These are phyloP conservation scores for Clinocottus analis DNA, from an alignment of 2,113 vertebrate genomes.

Conservation along the genomic window DNA sequence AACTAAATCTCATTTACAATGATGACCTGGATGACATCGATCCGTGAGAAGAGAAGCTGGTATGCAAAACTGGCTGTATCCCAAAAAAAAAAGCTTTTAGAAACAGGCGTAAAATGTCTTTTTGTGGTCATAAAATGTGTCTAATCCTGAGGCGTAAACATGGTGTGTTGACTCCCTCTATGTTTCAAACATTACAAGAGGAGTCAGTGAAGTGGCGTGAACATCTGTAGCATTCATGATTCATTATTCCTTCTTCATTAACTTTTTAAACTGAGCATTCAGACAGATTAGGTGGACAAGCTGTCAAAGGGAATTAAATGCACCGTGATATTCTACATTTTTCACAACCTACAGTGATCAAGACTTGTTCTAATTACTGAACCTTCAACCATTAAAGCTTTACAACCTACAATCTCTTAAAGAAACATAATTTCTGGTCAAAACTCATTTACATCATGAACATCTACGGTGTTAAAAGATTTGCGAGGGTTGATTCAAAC, in stretches of 20 bases:
- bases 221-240: neutral
- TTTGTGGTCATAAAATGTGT: neutral
- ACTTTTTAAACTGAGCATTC: neutral
- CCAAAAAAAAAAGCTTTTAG: too few species aligned
- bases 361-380: neutral
- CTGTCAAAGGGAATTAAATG: neutral
- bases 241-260: neutral
- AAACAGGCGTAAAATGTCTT: neutral
- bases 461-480: neutral
- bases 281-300: neutral
- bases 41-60: neutral
- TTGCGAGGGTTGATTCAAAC: neutral
- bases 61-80: neutral
- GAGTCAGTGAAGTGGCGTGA: neutral
- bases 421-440: neutral
- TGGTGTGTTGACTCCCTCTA: conserved; percentile 12
- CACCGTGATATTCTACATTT: neutral
- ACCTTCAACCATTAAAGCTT: neutral
- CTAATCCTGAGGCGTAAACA: neutral
- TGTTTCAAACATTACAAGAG: conserved; percentile 18
- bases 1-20: too few species aligned
- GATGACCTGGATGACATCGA: too few species aligned
- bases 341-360: neutral
- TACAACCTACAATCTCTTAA: neutral
- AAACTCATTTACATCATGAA: neutral